phyloP scores from a whole-genome alignment of 2,888 invertebrate genomes.

The Deilephila elpenor region DNA sequence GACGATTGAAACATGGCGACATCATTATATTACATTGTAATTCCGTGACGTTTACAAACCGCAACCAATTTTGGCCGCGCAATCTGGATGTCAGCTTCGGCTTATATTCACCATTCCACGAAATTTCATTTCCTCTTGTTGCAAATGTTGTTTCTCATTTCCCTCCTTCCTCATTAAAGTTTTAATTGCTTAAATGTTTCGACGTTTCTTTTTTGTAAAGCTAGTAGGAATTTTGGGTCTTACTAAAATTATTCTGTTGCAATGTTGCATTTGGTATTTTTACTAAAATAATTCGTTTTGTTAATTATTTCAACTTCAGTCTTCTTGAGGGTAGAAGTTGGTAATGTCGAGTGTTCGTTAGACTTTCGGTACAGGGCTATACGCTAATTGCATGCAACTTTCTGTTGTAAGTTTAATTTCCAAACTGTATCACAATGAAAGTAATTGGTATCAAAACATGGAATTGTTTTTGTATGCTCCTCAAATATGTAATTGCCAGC shows the following conservation, averaged over 20 bases:
- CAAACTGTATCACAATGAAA: not conserved
- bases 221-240: slow-evolving; percentile 22
- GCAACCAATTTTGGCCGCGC: slow-evolving; percentile 26
- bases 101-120: slow-evolving; percentile 22
- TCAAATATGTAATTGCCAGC: slow-evolving; percentile 15
- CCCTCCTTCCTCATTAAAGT: slow-evolving; percentile 32
- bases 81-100: slow-evolving; percentile 26
- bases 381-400: not conserved
- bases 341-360: too few species aligned
- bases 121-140: slow-evolving; percentile 30
- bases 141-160: slow-evolving; percentile 30
- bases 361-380: not conserved
- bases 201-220: slow-evolving; percentile 36
- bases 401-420: not conserved
- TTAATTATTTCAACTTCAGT: too few species aligned
- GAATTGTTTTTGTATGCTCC: slow-evolving; percentile 4
- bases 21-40: slow-evolving; percentile 13
- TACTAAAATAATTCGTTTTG: not conserved
- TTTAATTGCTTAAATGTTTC: slow-evolving; percentile 37
- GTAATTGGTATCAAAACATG: not conserved
- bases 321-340: too few species aligned
- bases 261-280: not conserved
- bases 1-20: slow-evolving; percentile 19
- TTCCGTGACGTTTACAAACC: slow-evolving; percentile 26
- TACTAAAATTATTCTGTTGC: not conserved